Evolutionary conservation across 64 coral and sea anemone genomes (phyloP).

Genomic region (Stichodactyla helianthus): DNA sequence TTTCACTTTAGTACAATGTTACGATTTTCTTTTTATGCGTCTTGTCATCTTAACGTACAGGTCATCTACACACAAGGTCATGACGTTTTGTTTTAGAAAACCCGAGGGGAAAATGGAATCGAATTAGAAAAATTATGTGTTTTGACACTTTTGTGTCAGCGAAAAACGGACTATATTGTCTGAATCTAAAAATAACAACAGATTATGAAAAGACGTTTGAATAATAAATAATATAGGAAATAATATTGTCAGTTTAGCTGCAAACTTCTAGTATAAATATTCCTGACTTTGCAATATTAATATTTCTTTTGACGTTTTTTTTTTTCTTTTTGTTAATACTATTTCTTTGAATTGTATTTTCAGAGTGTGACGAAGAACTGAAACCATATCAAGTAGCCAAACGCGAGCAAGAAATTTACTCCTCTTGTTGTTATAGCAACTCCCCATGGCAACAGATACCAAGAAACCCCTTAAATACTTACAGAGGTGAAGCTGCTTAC

Average conservation of each 20-base stretch:
- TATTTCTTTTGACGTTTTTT: too few species aligned
- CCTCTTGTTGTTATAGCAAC: slow-evolving; percentile 30
- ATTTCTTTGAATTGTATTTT: background rate
- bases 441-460: slow-evolving; percentile 22
- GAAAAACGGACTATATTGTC: background rate
- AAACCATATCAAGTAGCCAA: slow-evolving; percentile 23
- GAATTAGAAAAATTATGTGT: background rate
- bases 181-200: background rate
- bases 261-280: too few species aligned
- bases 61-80: background rate
- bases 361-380: slow-evolving; percentile 31
- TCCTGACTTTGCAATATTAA: too few species aligned
- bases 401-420: slow-evolving; percentile 34
- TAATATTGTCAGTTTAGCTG: background rate
- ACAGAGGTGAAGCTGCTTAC: background rate
- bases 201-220: background rate
- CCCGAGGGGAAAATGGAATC: background rate
- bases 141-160: background rate
- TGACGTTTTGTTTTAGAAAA: background rate
- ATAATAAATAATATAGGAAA: background rate
- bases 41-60: background rate
- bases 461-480: background rate
- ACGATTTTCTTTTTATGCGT: background rate
- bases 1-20: slow-evolving; percentile 5
- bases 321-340: too few species aligned